Evolutionary conservation across 2,797 vertebrate genomes (phyloP).

Genomic region (Diceros bicornis): DNA sequence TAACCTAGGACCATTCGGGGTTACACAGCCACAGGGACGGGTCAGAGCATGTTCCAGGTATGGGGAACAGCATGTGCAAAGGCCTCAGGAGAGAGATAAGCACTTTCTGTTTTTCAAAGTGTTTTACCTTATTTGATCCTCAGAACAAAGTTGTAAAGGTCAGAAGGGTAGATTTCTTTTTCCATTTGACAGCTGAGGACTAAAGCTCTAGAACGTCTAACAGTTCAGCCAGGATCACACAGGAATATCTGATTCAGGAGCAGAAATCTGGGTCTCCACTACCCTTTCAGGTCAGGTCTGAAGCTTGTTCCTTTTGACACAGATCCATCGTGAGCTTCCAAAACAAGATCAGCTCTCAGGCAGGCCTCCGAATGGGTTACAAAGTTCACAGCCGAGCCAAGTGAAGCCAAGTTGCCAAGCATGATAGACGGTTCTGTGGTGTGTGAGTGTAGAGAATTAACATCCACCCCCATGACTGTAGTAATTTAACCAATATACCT

Average conservation of each 20-base stretch:
- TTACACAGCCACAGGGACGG: background rate
- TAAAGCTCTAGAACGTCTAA: slow-evolving; percentile 1
- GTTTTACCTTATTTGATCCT: slow-evolving; percentile 68
- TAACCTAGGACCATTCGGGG: background rate
- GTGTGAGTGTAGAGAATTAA: background rate
- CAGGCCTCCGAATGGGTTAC: slow-evolving; percentile 22
- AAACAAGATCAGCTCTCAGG: slow-evolving; percentile 36
- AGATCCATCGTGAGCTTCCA: background rate
- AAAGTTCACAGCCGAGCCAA: slow-evolving; percentile 24
- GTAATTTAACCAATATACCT: background rate
- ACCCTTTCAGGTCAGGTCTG: background rate
- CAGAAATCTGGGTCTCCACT: background rate
- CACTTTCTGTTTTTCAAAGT: slow-evolving; percentile 35
- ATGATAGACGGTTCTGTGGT: background rate
- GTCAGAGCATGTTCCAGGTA: background rate
- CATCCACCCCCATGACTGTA: accelerated
- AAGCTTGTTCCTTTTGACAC: background rate
- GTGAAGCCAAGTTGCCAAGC: background rate
- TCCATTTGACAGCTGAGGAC: slow-evolving; percentile 21
- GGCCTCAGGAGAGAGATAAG: slow-evolving; percentile 31
- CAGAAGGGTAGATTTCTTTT: slow-evolving; percentile 63
- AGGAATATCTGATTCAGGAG: background rate
- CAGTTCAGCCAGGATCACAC: background rate
- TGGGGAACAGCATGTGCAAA: background rate
- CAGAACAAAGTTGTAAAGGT: background rate